A percentile compares a stretch with the other conserved stretches of the same genome.
phyloP scores from a whole-genome alignment of 2,113 vertebrate genomes.

The Notechis scutatus region DNA sequence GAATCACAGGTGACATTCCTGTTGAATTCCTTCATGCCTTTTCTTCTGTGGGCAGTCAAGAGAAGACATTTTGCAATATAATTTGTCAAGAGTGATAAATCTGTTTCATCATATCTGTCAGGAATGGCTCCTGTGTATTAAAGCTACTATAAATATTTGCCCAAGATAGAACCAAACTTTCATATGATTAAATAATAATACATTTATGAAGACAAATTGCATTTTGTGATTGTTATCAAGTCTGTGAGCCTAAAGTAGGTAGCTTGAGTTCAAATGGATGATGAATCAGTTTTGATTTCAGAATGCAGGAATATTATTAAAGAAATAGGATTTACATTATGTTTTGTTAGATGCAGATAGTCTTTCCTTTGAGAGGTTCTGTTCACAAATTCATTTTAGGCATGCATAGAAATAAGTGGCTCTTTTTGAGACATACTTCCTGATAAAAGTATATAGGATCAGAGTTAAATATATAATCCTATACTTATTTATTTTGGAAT shows the following conservation, averaged over 20 bases:
- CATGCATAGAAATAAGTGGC: neutral
- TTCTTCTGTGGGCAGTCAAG: slow-evolving; percentile 76
- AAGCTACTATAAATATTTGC: slow-evolving; percentile 92
- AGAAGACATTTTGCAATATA: slow-evolving; percentile 74
- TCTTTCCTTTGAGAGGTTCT: slow-evolving; percentile 62
- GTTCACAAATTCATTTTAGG: slow-evolving; percentile 48
- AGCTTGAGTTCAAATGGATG: slow-evolving; percentile 71
- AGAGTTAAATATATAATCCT: neutral
- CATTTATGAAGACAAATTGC: slow-evolving; percentile 83
- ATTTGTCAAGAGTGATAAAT: slow-evolving; percentile 93
- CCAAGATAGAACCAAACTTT: slow-evolving; percentile 78
- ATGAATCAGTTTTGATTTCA: slow-evolving; percentile 74
- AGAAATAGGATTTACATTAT: slow-evolving; percentile 67
- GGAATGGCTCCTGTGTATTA: slow-evolving; percentile 83
- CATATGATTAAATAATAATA: slow-evolving; percentile 80
- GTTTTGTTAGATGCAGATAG: slow-evolving; percentile 62
- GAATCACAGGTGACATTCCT: slow-evolving; percentile 90
- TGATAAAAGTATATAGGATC: neutral
- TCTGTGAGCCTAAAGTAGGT: slow-evolving; percentile 69
- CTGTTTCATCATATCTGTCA: slow-evolving; percentile 82
- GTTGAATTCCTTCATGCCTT: slow-evolving; percentile 64
- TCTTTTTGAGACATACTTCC: neutral
- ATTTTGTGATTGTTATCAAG: slow-evolving; percentile 76
- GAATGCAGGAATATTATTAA: slow-evolving; percentile 72
- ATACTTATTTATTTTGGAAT: neutral